phyloP scores from a whole-genome alignment of 2,888 invertebrate species.

The Sturmia bella region DNA sequence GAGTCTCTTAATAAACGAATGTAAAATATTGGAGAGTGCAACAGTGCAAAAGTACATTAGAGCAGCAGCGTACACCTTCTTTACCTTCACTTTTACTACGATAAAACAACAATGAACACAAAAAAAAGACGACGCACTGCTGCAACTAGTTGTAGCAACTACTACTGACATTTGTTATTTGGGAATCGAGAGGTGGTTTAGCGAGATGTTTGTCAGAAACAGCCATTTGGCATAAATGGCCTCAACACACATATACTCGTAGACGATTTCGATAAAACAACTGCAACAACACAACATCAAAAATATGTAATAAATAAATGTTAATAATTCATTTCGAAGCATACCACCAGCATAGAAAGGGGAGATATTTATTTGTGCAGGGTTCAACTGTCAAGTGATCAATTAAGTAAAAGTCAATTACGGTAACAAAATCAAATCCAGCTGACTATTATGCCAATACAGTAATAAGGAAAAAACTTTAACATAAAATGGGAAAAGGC shows the following conservation, averaged over 20 bases:
- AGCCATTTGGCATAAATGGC: constrained; percentile 41
- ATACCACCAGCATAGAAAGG: constrained; percentile 52
- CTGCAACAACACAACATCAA: constrained; percentile 19
- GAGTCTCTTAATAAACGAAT: constrained; percentile 36
- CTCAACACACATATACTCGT: neutral
- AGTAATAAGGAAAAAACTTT: constrained; percentile 2
- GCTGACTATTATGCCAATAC: neutral
- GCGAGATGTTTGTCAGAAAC: constrained; percentile 43
- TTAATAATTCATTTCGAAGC: constrained; percentile 61
- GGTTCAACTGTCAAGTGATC: constrained; percentile 55
- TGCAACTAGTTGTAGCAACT: constrained; percentile 16
- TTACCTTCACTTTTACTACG: constrained; percentile 60
- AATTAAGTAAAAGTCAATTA: constrained; percentile 68
- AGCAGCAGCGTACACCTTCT: constrained; percentile 43
- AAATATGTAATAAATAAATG: constrained; percentile 52
- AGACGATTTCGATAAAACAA: constrained; percentile 29
- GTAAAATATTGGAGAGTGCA: constrained; percentile 45
- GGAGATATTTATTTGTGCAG: constrained; percentile 34
- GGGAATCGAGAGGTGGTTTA: constrained; percentile 48
- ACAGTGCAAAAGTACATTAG: constrained; percentile 12
- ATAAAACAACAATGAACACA: constrained; percentile 2
- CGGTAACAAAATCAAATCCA: neutral
- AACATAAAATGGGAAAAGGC: no score
- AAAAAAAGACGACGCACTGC: constrained; percentile 41
- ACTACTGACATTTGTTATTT: constrained; percentile 53